Base-by-base conservation (phyloP, 2,888 invertebrate species). In the Eucera pruinosa region DNA sequence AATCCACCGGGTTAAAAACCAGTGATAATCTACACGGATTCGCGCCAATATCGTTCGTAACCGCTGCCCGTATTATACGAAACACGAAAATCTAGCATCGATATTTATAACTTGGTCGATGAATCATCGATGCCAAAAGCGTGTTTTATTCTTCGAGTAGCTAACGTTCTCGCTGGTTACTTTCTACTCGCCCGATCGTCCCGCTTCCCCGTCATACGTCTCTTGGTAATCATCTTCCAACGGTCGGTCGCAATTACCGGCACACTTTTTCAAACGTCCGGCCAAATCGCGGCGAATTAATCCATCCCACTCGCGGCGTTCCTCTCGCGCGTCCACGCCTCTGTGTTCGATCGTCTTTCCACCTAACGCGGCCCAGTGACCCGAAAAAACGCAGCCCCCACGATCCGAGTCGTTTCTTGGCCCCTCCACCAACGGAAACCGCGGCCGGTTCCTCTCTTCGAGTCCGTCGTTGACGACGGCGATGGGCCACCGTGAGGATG, bases 311-410 rank as follows among this genome's bases (percentile, higher is more conserved):
- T 18, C 11, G 48, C n/a, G 9, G 36, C n/a, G 15, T 11, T 39
- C 30, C 9, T 27, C 39, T 41, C 52, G 41, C 54, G 43, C 5
- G 2, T 25, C 27, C 55, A 30, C 48, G 43, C 66, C 66, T 55
- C 70, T 66, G 67, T 55, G 48, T 27, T 65, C 67, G 77, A 75
- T 65, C 72, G 58, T 60, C 20, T 64, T 69, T 3, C 43, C 75
- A 58, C 85, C 86, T 80, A 85, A 86, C 87, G 72, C 89, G 90
- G 88, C 90, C 91, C 91, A 91, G 90, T 91, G 89, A 91, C 91
- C 91, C 89, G 87, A 91, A 91, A n/a, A 91, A 86, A 85, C 76
- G 82, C 74, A 57, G 67, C 78, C 83, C 86, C 80, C 82, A 81
- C 86, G 82, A 88, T 88, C 81, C 65, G 74, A 77, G 70, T 69